Conservation (phyloP, 2,113 vertebrate genomes). For the Cyprinodon tularosa region DNA sequence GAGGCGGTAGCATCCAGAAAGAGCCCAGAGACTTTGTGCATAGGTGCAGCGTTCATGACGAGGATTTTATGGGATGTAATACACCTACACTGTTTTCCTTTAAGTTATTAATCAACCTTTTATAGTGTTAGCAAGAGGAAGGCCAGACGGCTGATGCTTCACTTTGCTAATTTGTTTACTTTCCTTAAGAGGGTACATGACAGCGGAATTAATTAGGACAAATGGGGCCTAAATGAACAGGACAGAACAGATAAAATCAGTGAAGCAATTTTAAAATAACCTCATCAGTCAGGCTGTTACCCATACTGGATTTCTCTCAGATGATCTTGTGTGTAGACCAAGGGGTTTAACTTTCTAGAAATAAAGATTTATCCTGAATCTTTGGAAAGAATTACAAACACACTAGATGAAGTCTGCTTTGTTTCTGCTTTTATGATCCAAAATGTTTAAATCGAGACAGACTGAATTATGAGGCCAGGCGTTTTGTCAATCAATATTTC, state of each 20-base stretch:
- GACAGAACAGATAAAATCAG: not conserved
- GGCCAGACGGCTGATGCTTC: constrained; percentile 4
- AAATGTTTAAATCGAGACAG: not conserved
- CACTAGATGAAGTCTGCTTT: not conserved
- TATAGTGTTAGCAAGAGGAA: not conserved
- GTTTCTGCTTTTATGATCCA: not conserved
- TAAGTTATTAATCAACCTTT: constrained; percentile 28
- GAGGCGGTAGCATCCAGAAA: constrained; percentile 18
- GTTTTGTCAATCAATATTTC: not conserved
- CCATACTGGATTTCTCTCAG: constrained; percentile 22
- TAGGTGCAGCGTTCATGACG: not conserved
- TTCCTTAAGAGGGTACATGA: constrained; percentile 16
- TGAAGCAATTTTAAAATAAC: not conserved
- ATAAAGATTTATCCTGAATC: not conserved
- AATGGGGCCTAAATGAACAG: constrained; percentile 13
- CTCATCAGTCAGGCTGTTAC: constrained; percentile 16
- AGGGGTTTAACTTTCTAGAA: constrained; percentile 30
- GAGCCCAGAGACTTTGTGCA: not conserved
- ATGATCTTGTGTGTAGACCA: constrained; percentile 10
- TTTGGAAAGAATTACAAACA: not conserved
- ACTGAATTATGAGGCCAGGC: not conserved
- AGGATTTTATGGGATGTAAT: not conserved
- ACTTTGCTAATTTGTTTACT: constrained; percentile 31
- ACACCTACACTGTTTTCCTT: constrained; percentile 4
- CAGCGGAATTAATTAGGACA: constrained; percentile 31